Percentiles rank a stretch among this genome's conserved stretches.
phyloP scores from a whole-genome alignment of 1,140 invertebrate species.

The Onthophagus taurus region DNA sequence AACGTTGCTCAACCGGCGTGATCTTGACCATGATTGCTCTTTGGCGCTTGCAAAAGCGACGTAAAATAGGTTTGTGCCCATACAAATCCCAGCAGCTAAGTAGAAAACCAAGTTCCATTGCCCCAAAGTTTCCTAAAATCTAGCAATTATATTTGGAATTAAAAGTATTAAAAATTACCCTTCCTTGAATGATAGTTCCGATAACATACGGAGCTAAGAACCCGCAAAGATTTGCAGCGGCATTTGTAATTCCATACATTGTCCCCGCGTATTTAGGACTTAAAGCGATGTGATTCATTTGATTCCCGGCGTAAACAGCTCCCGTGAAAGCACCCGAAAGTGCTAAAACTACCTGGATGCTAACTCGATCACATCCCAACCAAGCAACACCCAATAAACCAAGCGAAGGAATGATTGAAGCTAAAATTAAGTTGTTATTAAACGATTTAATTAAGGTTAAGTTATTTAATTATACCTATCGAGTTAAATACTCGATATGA shows the following conservation, averaged over 20 bases:
- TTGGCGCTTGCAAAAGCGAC: constrained; percentile 72
- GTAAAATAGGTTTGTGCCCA: constrained; percentile 69
- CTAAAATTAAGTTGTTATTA: constrained; percentile 31
- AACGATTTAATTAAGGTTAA: background rate
- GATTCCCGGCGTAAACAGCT: constrained; percentile 66
- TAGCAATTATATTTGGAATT: background rate
- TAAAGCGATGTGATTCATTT: constrained; percentile 82
- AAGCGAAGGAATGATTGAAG: constrained; percentile 60
- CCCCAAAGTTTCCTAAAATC: constrained; percentile 56
- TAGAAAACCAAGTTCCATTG: constrained; percentile 86
- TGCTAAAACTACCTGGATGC: constrained; percentile 60
- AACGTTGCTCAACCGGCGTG: constrained; percentile 24
- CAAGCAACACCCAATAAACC: constrained; percentile 67
- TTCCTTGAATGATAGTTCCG: constrained; percentile 58
- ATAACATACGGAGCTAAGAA: constrained; percentile 77
- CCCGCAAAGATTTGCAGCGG: constrained; percentile 75
- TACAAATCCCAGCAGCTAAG: constrained; percentile 70
- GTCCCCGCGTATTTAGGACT: constrained; percentile 78
- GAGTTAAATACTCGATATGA: constrained; percentile 72
- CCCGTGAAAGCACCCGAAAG: constrained; percentile 62
- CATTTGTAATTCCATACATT: constrained; percentile 83
- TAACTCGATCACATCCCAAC: constrained; percentile 61
- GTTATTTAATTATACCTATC: constrained; percentile 41
- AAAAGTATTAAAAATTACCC: constrained; percentile 40
- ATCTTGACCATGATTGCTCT: constrained; percentile 64